Conservation (phyloP, 2,888 invertebrate genomes). For the Drosophila conformis region DNA sequence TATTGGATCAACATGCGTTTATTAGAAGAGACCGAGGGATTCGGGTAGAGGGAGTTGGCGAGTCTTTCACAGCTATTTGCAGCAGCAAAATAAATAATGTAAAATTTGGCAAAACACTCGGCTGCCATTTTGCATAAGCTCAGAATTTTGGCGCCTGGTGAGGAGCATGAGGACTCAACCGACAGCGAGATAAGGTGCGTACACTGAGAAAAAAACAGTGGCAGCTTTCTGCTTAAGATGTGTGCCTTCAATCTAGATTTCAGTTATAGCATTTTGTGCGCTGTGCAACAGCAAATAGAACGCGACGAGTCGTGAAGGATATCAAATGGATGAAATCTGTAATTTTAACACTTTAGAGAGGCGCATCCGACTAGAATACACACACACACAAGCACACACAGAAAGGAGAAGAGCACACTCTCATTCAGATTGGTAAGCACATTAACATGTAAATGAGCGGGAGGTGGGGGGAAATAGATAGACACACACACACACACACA, state of each 20-base stretch:
- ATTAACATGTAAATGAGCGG: neutral
- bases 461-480: neutral
- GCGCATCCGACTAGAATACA: constrained; percentile 67
- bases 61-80: constrained; percentile 30
- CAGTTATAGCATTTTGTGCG: constrained; percentile 23
- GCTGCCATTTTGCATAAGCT: constrained; percentile 41
- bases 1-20: constrained; percentile 4
- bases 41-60: neutral
- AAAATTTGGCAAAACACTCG: constrained; percentile 26
- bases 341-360: constrained; percentile 61
- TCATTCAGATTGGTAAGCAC: constrained; percentile 60
- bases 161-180: constrained; percentile 24
- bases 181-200: constrained; percentile 16
- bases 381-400: constrained; percentile 7
- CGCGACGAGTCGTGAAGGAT: constrained; percentile 22
- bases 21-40: neutral
- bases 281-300: constrained; percentile 54
- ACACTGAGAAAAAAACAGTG: constrained; percentile 4
- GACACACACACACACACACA: constrained; percentile 6
- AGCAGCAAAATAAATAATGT: constrained; percentile 66
- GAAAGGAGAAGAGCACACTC: constrained; percentile 48
- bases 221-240: neutral
- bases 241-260: neutral
- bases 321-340: constrained; percentile 61
- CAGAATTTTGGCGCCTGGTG: constrained; percentile 44